These are phyloP conservation scores for Mimas tiliae DNA, from an alignment of 2,888 invertebrate genomes.

Conservation along the genomic window DNA sequence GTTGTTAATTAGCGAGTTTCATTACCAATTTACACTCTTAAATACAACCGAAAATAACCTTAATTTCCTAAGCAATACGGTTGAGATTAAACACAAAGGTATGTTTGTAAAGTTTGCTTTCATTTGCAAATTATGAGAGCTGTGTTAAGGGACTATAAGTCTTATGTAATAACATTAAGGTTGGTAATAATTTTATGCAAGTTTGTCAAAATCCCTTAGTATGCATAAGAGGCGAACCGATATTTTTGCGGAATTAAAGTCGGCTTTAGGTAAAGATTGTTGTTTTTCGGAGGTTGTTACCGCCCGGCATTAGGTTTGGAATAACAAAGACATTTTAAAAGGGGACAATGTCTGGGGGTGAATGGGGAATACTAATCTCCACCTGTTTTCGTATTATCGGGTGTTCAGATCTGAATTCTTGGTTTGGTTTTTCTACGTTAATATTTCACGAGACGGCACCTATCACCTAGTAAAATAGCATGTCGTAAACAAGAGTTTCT, in stretches of 20 bases:
- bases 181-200: no score
- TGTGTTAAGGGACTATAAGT: neutral
- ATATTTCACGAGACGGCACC: neutral
- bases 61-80: neutral
- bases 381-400: neutral
- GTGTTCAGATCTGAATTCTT: neutral
- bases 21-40: conserved; percentile 28
- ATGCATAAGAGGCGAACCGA: conserved; percentile 48
- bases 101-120: neutral
- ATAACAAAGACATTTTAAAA: conserved; percentile 11
- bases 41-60: neutral
- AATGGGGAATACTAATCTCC: neutral
- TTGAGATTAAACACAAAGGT: neutral
- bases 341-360: neutral
- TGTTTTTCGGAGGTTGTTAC: conserved; percentile 3
- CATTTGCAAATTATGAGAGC: neutral
- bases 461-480: no score
- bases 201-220: conserved; percentile 36
- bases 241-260: conserved; percentile 56
- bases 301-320: conserved; percentile 5
- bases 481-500: no score
- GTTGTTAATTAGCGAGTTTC: conserved; percentile 17
- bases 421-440: neutral
- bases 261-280: conserved; percentile 43
- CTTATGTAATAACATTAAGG: neutral